Conservation (phyloP, 2,797 vertebrate species). For the Sus cebifrons region DNA sequence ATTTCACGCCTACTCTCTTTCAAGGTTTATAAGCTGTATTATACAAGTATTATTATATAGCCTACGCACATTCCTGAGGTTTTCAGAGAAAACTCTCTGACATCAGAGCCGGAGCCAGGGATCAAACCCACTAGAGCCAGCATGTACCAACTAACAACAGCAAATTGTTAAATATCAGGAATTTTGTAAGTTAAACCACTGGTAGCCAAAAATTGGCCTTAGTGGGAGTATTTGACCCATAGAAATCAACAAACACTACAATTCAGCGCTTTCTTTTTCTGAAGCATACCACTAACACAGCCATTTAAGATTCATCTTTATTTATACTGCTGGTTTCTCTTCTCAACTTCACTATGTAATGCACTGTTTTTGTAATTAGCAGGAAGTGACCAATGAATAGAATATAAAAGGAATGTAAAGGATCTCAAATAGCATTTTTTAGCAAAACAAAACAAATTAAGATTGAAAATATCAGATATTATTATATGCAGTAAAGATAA, state of each 20-base stretch:
- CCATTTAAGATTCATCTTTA: not conserved
- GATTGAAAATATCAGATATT: not conserved
- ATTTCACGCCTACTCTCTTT: conserved; percentile 42
- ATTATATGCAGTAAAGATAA: not conserved
- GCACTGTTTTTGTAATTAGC: not conserved
- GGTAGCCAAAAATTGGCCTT: not conserved
- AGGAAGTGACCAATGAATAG: not conserved
- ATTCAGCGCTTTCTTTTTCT: not conserved
- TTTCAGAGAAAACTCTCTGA: not conserved
- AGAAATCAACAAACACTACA: not conserved
- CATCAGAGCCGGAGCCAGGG: not conserved
- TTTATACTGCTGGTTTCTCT: not conserved
- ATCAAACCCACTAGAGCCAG: not conserved
- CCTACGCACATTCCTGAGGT: not conserved
- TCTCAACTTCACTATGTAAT: not conserved
- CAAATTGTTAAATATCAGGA: not conserved
- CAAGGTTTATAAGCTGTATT: not conserved
- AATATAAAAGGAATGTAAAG: not conserved
- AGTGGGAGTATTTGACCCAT: not conserved
- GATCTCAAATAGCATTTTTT: not conserved
- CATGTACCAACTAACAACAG: not conserved
- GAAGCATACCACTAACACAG: not conserved
- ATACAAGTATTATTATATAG: not conserved
- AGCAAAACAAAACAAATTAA: not conserved
- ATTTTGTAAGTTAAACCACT: not conserved